These are phyloP conservation scores for Cyphomyrus plagiostoma DNA, from an alignment of 2,113 vertebrate species.

Conservation along the genomic window DNA sequence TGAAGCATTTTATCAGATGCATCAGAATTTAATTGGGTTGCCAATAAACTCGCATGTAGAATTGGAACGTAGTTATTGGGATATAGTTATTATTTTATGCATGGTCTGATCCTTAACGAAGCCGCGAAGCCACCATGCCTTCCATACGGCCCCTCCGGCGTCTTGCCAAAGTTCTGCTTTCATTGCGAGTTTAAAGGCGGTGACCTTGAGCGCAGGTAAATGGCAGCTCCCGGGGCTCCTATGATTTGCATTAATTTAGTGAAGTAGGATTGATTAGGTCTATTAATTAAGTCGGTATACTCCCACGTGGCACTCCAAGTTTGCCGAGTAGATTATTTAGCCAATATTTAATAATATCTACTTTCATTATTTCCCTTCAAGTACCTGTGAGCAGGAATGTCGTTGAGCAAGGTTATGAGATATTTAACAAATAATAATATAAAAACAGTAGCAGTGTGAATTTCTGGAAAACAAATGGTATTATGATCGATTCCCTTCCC, in stretches of 20 bases:
- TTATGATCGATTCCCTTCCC: background rate
- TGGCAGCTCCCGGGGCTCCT: constrained; percentile 19
- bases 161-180: background rate
- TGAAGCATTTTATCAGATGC: background rate
- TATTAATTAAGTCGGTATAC: constrained; percentile 22
- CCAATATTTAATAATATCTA: background rate
- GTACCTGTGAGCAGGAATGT: background rate
- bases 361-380: background rate
- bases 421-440: background rate
- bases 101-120: background rate
- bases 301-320: constrained; percentile 23
- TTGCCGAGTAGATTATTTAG: background rate
- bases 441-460: background rate
- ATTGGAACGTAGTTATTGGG: background rate
- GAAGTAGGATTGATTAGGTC: constrained; percentile 28
- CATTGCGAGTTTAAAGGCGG: constrained; percentile 34
- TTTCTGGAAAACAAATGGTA: background rate
- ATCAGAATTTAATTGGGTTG: background rate
- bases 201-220: constrained; percentile 45
- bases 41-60: background rate
- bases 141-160: background rate
- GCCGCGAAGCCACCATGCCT: background rate
- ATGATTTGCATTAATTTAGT: background rate
- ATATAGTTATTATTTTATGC: background rate
- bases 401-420: background rate